These are phyloP conservation scores for Rhyacophila brunnea DNA, from an alignment of 1,140 invertebrate genomes.

Conservation along the genomic window DNA sequence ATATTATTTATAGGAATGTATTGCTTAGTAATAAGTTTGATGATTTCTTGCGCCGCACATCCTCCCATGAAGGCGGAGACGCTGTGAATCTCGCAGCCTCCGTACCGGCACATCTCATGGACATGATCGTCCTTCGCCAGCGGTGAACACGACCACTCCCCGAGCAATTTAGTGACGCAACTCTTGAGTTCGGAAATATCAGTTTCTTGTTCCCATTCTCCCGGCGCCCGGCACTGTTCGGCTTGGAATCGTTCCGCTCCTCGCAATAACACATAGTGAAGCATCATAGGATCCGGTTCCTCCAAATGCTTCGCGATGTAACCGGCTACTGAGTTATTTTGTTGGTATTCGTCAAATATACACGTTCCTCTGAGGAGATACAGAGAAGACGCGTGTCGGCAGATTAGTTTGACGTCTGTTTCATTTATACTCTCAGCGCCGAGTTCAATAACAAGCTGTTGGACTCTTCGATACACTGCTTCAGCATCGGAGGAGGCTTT, in stretches of 20 bases:
- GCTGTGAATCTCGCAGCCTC: slow-evolving; percentile 91
- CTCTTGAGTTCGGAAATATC: slow-evolving; percentile 85
- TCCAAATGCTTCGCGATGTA: slow-evolving; percentile 51
- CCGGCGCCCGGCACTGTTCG: slow-evolving; percentile 88
- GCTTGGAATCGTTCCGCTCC: slow-evolving; percentile 87
- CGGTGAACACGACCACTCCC: slow-evolving; percentile 80
- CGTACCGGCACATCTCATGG: slow-evolving; percentile 93
- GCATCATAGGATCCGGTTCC: slow-evolving; percentile 79
- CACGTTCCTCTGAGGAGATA: slow-evolving; percentile 76
- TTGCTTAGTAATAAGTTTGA: slow-evolving; percentile 96
- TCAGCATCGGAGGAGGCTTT: slow-evolving; percentile 83
- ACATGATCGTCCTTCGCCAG: slow-evolving; percentile 89
- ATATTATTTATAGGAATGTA: slow-evolving; percentile 96
- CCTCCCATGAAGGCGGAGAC: slow-evolving; percentile 94
- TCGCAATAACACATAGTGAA: slow-evolving; percentile 88
- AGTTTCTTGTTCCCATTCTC: slow-evolving; percentile 85
- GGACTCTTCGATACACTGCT: slow-evolving; percentile 75
- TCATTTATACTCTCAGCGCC: slow-evolving; percentile 75
- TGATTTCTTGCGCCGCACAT: slow-evolving; percentile 91
- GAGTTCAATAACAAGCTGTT: slow-evolving; percentile 75
- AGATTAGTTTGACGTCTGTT: slow-evolving; percentile 78
- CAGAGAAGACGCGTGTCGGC: slow-evolving; percentile 80
- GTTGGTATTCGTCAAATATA: slow-evolving; percentile 75
- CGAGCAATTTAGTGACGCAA: slow-evolving; percentile 76
- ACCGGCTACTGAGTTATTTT: slow-evolving; percentile 42